Base-by-base conservation (phyloP, 2,113 vertebrate genomes). In the Bubalus kerabau region DNA sequence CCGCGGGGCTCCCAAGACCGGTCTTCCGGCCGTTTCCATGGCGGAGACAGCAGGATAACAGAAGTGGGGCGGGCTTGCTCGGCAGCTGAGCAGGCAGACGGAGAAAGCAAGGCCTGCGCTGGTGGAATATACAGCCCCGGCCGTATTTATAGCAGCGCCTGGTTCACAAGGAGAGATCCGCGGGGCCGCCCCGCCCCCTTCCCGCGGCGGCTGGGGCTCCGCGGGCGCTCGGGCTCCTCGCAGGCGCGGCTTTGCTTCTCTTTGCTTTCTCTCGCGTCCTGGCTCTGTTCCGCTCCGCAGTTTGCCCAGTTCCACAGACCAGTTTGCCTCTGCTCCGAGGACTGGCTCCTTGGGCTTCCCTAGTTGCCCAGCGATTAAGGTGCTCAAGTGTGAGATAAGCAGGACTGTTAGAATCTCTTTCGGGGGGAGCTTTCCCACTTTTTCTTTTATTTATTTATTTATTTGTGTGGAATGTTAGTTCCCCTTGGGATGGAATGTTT, bases 301-400 rank as follows among this genome's bases (percentile, higher is more conserved):
- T 5, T 28, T 26, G 60, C 60, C 28, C 60, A 62, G 6, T 62
- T 62, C 60, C 60, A 15, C 28, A 62, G 8, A 1, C n/a, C 17
- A 16, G 9, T 36, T 30, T 23, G 10, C 80, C 3, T 62, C 11
- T 10, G 2, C 32, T 21, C 19, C 17, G 26, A 23, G 0, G 2
- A 14, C 32, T 3, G 16, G 80, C 21, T 40, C 19, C 32, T 40
- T 21, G 32, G 62, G 71, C 24, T 50, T 59, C 54, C 71, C 36
- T 50, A 3, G 16, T 30, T 64, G 43, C 23, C 48, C 21, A 15
- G 3, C 2, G 1, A 19, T 46, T 16, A 46, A 52, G 76, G 46
- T 15, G 10, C 21, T 8, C 0, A 0, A 10, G 7, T 46, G 2
- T 0, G 1, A 17, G 78, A 21, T 15, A 7, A n/a, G 28, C 46